Evolutionary conservation across 53 echinoderm and acorn worm genomes (phyloP).

Genomic region (Stichopus horrens): DNA sequence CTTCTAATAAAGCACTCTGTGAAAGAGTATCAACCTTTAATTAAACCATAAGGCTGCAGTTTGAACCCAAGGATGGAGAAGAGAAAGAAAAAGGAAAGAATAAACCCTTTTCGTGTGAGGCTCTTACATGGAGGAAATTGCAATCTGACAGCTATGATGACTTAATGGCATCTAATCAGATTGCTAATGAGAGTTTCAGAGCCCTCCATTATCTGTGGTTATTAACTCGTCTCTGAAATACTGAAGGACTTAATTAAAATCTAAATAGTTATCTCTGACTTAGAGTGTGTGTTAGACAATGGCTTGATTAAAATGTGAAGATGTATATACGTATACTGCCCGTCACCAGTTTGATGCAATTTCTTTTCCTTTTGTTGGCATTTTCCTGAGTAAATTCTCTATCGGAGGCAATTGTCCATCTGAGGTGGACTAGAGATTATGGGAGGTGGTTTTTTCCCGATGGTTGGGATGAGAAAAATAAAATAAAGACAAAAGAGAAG

Average conservation of each 20-base stretch:
- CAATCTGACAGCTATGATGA: constrained; percentile 23
- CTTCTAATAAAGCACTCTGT: constrained; percentile 12
- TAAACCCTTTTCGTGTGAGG: neutral
- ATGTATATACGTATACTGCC: neutral
- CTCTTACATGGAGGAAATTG: constrained; percentile 21
- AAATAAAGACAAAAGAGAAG: too few relatives aligned
- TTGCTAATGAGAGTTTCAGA: constrained; percentile 18
- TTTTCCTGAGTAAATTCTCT: too few relatives aligned
- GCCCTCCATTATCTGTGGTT: constrained; percentile 3
- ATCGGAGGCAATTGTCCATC: too few relatives aligned
- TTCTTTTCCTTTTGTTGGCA: too few relatives aligned
- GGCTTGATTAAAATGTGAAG: neutral
- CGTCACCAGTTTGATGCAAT: too few relatives aligned
- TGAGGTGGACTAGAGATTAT: too few relatives aligned
- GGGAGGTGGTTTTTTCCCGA: too few relatives aligned
- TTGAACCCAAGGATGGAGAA: neutral
- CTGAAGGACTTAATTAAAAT: constrained; percentile 22
- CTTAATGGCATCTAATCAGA: constrained; percentile 39
- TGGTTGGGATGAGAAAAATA: too few relatives aligned
- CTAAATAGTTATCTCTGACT: neutral
- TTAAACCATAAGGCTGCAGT: neutral
- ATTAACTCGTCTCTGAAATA: constrained; percentile 5
- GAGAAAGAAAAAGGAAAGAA: neutral
- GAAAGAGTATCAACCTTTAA: constrained; percentile 22
- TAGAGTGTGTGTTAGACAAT: neutral